phyloP scores from a whole-genome alignment of 2,113 vertebrate genomes.

The Maccullochella peelii region DNA sequence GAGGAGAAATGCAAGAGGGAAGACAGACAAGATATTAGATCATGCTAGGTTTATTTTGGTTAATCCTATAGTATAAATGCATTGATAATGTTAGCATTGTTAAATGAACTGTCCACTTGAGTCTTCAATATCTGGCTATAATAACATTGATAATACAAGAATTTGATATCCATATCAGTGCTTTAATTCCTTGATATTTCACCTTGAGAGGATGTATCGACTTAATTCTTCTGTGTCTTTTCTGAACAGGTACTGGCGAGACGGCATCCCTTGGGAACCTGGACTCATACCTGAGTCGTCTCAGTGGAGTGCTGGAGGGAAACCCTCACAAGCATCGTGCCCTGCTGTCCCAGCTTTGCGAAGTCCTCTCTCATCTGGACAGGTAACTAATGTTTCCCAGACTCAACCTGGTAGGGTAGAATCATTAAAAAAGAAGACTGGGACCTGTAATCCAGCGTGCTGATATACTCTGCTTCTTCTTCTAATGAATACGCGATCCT shows the following conservation, averaged over 20 bases:
- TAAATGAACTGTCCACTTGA: background rate
- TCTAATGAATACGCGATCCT: background rate
- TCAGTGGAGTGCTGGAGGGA: slow-evolving; percentile 91
- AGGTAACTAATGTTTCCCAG: slow-evolving; percentile 82
- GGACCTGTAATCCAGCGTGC: background rate
- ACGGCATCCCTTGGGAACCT: slow-evolving; percentile 93
- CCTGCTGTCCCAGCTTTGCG: slow-evolving; percentile 90
- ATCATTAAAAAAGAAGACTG: background rate
- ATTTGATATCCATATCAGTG: background rate
- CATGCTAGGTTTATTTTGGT: background rate
- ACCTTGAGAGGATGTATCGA: background rate
- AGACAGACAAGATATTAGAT: background rate
- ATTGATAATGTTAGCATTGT: background rate
- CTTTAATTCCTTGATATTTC: background rate
- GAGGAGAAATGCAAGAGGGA: background rate
- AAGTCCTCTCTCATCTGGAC: slow-evolving; percentile 93
- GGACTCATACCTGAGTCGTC: slow-evolving; percentile 95
- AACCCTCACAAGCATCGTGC: slow-evolving; percentile 92
- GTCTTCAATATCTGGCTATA: background rate
- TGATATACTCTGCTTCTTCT: background rate
- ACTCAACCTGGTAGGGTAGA: background rate
- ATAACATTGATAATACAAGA: background rate
- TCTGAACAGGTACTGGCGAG: slow-evolving; percentile 90
- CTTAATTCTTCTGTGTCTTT: background rate
- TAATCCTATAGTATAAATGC: background rate